Percentiles rank a stretch among this genome's conserved stretches.
phyloP scores from a whole-genome alignment of 2,113 vertebrate genomes.

The Forbesichthys papilliferus region DNA sequence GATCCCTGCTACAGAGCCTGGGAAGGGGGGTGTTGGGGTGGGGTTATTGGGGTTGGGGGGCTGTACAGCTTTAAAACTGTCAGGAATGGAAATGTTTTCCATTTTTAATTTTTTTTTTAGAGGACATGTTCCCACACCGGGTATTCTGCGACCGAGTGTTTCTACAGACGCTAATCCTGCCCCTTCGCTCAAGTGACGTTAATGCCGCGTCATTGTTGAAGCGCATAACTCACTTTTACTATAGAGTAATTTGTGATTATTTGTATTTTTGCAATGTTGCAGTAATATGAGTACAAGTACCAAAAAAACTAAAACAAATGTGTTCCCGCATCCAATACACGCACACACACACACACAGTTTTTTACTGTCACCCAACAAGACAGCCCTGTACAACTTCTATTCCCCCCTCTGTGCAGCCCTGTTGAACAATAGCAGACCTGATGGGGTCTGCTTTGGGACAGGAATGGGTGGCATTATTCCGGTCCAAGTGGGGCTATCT shows the following conservation, averaged over 20 bases:
- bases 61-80: conserved; percentile 75
- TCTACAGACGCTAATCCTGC: conserved; percentile 13
- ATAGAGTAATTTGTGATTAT: not conserved
- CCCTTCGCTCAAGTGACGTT: conserved; percentile 24
- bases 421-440: conserved; percentile 63
- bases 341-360: not conserved
- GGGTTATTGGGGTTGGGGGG: conserved; percentile 17
- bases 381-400: conserved; percentile 17
- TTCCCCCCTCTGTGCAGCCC: conserved; percentile 24
- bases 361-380: conserved; percentile 22
- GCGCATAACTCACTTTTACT: conserved; percentile 11
- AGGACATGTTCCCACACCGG: conserved; percentile 37
- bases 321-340: conserved; percentile 19
- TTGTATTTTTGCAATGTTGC: not conserved
- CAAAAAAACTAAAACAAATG: conserved; percentile 1
- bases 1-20: conserved; percentile 59
- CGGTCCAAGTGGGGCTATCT: conserved; percentile 76
- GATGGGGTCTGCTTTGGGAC: conserved; percentile 70
- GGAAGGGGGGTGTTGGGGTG: not conserved
- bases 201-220: not conserved
- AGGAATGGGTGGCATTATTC: conserved; percentile 78
- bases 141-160: conserved; percentile 17
- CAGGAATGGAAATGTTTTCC: conserved; percentile 62
- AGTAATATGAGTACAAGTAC: not conserved
- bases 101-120: conserved; percentile 47